Conservation (phyloP, 37 sponge, comb jelly and placozoan genomes). For the Corticium candelabrum region DNA sequence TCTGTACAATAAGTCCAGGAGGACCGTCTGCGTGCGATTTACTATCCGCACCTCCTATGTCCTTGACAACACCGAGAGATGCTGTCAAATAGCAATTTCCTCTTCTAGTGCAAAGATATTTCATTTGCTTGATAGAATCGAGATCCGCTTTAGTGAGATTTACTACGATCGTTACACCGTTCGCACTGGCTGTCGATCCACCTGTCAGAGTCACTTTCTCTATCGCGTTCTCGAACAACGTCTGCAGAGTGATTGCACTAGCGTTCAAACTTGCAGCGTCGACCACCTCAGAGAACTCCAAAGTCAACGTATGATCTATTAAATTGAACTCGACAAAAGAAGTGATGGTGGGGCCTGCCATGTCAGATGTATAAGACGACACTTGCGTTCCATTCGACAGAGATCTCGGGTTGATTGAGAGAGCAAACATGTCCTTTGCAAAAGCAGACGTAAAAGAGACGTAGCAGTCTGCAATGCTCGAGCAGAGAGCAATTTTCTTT, state of each 20-base stretch:
- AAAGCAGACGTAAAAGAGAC: constrained; percentile 36
- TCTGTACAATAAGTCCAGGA: constrained; percentile 33
- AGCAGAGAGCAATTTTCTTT: constrained; percentile 29
- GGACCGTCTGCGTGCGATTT: constrained; percentile 30
- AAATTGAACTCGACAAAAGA: constrained; percentile 58
- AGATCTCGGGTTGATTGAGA: constrained; percentile 28
- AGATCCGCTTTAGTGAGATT: constrained; percentile 47
- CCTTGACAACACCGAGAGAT: constrained; percentile 33
- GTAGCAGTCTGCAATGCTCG: constrained; percentile 13
- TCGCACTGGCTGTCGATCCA: constrained; percentile 13
- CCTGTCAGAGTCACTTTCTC: constrained; percentile 37
- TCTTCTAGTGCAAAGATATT: constrained; percentile 47
- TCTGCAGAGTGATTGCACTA: constrained; percentile 40
- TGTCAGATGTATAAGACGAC: constrained; percentile 29
- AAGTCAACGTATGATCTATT: constrained; percentile 27
- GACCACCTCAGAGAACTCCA: constrained; percentile 74
- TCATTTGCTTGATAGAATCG: constrained; percentile 49
- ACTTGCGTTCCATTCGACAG: constrained; percentile 27
- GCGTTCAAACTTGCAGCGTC: constrained; percentile 39
- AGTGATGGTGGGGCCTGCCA: constrained; percentile 41
- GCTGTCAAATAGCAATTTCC: constrained; percentile 73
- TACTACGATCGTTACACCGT: constrained; percentile 22
- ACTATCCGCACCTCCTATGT: constrained; percentile 45
- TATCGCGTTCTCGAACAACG: constrained; percentile 48
- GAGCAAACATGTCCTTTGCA: constrained; percentile 30